phyloP scores from a whole-genome alignment of 2,888 invertebrate species.

The Tholera decimalis region DNA sequence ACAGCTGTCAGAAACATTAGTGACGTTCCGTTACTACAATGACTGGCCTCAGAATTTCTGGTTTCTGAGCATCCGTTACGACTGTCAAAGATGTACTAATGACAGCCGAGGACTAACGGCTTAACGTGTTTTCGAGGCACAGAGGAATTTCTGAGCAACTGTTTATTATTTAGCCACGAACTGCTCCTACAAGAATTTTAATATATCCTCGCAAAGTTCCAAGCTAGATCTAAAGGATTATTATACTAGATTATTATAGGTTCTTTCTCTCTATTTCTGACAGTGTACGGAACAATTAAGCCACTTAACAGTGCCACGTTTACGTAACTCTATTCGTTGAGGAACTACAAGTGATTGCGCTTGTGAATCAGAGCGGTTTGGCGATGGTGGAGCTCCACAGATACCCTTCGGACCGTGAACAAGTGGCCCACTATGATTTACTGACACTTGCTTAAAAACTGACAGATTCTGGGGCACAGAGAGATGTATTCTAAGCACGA shows the following conservation, averaged over 20 bases:
- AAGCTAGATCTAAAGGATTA: not conserved
- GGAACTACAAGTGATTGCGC: slow-evolving; percentile 63
- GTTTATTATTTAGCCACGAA: too few relatives aligned
- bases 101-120: too few relatives aligned
- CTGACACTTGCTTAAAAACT: slow-evolving; percentile 25
- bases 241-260: not conserved
- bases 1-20: too few relatives aligned
- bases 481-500: not conserved
- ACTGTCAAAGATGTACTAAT: too few relatives aligned
- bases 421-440: slow-evolving; percentile 36
- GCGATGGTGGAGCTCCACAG: slow-evolving; percentile 59
- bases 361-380: slow-evolving; percentile 72
- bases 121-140: too few relatives aligned
- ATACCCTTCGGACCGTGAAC: slow-evolving; percentile 64
- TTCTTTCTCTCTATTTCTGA: slow-evolving; percentile 3
- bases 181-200: too few relatives aligned
- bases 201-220: too few relatives aligned
- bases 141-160: too few relatives aligned
- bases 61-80: too few relatives aligned
- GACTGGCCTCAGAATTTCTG: too few relatives aligned
- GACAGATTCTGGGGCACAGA: slow-evolving; percentile 2
- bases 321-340: slow-evolving; percentile 48
- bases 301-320: slow-evolving; percentile 25
- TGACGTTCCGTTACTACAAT: too few relatives aligned
- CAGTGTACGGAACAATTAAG: slow-evolving; percentile 33